Percentiles rank a stretch among this genome's conserved stretches.
These are phyloP conservation scores for Theonella swinhoei DNA, from an alignment of 37 sponge, comb jelly and placozoan species.

Conservation along the genomic window DNA sequence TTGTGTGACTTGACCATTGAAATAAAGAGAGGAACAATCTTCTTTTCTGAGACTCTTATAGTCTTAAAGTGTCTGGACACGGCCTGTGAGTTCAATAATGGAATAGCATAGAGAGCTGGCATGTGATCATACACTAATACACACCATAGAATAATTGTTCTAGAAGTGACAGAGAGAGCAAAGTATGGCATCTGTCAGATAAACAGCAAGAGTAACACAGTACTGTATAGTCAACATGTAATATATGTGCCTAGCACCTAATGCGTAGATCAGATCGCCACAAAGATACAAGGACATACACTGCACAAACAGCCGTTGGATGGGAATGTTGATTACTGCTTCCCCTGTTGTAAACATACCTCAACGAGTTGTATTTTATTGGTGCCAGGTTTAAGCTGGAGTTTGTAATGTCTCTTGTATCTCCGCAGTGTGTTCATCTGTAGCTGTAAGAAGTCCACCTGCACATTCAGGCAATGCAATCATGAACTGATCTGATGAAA, in stretches of 20 bases:
- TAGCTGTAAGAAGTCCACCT: constrained; percentile 89
- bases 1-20: constrained; percentile 94
- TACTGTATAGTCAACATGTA: neutral
- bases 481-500: too few relatives aligned
- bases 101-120: too few relatives aligned
- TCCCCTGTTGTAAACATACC: constrained; percentile 32
- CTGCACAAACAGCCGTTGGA: neutral
- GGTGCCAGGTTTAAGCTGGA: constrained; percentile 84
- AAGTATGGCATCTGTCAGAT: neutral
- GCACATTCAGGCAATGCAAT: neutral
- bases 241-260: neutral
- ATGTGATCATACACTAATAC: too few relatives aligned
- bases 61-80: constrained; percentile 80
- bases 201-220: neutral
- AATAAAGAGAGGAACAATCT: constrained; percentile 83
- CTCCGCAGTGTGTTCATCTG: constrained; percentile 91
- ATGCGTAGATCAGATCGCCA: too few relatives aligned
- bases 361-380: constrained; percentile 92
- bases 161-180: neutral
- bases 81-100: constrained; percentile 48
- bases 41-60: constrained; percentile 81
- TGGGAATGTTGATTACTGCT: neutral
- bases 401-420: constrained; percentile 88
- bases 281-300: neutral
- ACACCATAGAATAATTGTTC: too few relatives aligned